phyloP scores from a whole-genome alignment of 35 echinoderm and acorn worm genomes.

The Lytechinus pictus region DNA sequence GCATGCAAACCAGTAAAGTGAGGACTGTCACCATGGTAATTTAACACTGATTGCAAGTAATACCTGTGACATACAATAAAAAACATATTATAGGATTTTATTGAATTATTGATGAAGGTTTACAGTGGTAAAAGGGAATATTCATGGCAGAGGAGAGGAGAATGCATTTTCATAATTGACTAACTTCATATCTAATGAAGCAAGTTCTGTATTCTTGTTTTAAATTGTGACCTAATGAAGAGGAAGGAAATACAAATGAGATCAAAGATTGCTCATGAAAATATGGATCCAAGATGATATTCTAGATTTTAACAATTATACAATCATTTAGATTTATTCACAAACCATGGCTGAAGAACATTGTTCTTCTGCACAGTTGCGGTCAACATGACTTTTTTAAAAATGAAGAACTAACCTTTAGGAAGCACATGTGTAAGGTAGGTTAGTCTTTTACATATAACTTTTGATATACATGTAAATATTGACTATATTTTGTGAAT shows the following conservation, averaged over 20 bases:
- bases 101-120: too few relatives aligned
- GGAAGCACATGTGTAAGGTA: too few relatives aligned
- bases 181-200: slow-evolving; percentile 19
- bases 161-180: background rate
- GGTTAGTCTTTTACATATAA: too few relatives aligned
- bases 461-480: too few relatives aligned
- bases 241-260: background rate
- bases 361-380: background rate
- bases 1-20: background rate
- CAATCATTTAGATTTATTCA: background rate
- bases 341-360: background rate
- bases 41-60: too few relatives aligned
- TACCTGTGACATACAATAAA: too few relatives aligned
- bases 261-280: background rate
- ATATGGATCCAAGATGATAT: background rate
- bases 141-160: background rate
- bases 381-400: background rate
- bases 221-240: background rate
- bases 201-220: background rate
- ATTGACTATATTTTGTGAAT: too few relatives aligned
- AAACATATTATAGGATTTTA: too few relatives aligned
- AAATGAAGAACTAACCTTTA: too few relatives aligned
- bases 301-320: too few relatives aligned
- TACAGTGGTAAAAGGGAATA: background rate
- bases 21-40: background rate